Evolutionary conservation across 2,888 invertebrate genomes (phyloP).

Genomic region (Anodontia alba): DNA sequence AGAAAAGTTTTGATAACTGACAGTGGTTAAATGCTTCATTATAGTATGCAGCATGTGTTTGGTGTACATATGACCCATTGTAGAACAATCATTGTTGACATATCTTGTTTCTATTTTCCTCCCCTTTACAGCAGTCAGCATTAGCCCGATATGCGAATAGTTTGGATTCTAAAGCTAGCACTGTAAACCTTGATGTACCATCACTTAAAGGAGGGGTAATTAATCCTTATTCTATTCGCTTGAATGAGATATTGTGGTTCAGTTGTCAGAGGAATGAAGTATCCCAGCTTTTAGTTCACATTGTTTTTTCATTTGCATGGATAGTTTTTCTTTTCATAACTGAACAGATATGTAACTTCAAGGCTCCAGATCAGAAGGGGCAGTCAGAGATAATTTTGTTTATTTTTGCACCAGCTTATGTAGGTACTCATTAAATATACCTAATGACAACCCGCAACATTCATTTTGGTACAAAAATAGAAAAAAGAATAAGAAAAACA

Average conservation of each 20-base stretch:
- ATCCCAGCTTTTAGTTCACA: not conserved
- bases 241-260: slow-evolving; percentile 23
- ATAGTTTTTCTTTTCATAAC: no score
- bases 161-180: slow-evolving; percentile 64
- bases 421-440: no score
- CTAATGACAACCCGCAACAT: no score
- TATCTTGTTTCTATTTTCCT: slow-evolving; percentile 7
- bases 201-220: slow-evolving; percentile 66
- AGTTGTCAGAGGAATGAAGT: not conserved
- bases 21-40: not conserved
- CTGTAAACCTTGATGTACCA: slow-evolving; percentile 67
- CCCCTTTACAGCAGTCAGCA: slow-evolving; percentile 59
- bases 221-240: slow-evolving; percentile 11
- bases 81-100: not conserved
- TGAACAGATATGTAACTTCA: no score
- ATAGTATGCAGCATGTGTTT: not conserved
- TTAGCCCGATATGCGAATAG: slow-evolving; percentile 63
- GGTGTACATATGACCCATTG: not conserved
- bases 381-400: no score
- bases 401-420: no score
- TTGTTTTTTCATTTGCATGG: no score
- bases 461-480: no score
- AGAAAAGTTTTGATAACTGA: no score
- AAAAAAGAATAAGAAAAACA: no score
- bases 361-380: no score